Conservation (phyloP, 1,140 invertebrate species). For the Oncopodura yosiiana region DNA sequence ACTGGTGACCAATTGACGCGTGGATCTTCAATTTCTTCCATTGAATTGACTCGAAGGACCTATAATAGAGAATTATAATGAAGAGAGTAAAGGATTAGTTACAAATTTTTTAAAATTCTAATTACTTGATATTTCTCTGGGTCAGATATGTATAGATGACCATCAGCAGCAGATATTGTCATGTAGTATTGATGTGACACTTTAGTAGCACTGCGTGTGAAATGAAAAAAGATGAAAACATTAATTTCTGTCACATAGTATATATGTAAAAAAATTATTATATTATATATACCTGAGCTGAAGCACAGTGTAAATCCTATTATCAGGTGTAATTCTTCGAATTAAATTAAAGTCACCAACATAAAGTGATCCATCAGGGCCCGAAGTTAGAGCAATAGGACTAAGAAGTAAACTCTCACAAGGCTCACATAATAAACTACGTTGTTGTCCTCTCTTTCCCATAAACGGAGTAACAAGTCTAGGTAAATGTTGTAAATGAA, state of each 20-base stretch:
- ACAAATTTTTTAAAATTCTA: slow-evolving; percentile 23
- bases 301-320: slow-evolving; percentile 83
- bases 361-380: slow-evolving; percentile 90
- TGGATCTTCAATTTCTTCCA: slow-evolving; percentile 69
- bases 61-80: not conserved
- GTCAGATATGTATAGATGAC: slow-evolving; percentile 90
- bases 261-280: not conserved
- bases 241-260: not conserved
- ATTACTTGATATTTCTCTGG: slow-evolving; percentile 72
- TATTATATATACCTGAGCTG: slow-evolving; percentile 81
- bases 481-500: slow-evolving; percentile 87
- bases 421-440: slow-evolving; percentile 60
- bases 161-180: slow-evolving; percentile 87
- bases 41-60: slow-evolving; percentile 59
- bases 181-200: slow-evolving; percentile 92
- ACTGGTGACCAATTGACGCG: slow-evolving; percentile 76
- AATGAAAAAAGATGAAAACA: slow-evolving; percentile 37
- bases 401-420: slow-evolving; percentile 81
- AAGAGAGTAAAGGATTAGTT: not conserved
- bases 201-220: slow-evolving; percentile 82
- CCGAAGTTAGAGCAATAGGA: slow-evolving; percentile 83
- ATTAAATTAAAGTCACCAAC: slow-evolving; percentile 96
- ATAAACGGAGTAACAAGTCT: slow-evolving; percentile 77
- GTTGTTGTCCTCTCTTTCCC: slow-evolving; percentile 76
- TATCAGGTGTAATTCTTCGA: slow-evolving; percentile 79